Percentiles rank a stretch among this genome's conserved stretches.
phyloP scores from a whole-genome alignment of 2,113 vertebrate species.

The Candoia aspera region DNA sequence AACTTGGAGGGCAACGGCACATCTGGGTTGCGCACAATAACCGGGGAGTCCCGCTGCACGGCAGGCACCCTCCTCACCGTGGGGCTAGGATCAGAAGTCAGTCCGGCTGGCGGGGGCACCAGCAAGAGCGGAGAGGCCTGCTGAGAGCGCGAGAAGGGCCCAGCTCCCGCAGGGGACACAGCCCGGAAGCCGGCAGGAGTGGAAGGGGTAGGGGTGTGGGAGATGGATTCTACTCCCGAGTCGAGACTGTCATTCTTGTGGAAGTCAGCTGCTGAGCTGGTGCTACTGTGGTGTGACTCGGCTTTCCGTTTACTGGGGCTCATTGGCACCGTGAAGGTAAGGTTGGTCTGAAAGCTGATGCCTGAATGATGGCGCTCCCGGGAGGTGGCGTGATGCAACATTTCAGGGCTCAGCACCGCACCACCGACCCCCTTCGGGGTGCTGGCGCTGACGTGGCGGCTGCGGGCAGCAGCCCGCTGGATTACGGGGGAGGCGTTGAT shows the following conservation, averaged over 20 bases:
- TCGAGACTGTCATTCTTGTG: conserved; percentile 69
- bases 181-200: conserved; percentile 78
- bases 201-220: conserved; percentile 81
- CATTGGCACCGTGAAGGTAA: conserved; percentile 91
- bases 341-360: conserved; percentile 83
- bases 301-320: conserved; percentile 86
- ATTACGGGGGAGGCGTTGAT: conserved; percentile 84
- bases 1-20: conserved; percentile 86
- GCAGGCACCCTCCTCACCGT: conserved; percentile 79
- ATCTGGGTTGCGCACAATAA: conserved; percentile 90
- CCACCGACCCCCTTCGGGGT: conserved; percentile 73
- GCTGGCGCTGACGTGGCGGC: conserved; percentile 83
- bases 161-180: conserved; percentile 69
- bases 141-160: conserved; percentile 70
- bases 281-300: conserved; percentile 65
- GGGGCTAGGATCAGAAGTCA: conserved; percentile 77
- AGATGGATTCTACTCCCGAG: conserved; percentile 61
- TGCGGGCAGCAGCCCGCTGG: conserved; percentile 65
- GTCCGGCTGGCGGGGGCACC: conserved; percentile 75
- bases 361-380: conserved; percentile 82
- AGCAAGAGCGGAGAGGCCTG: conserved; percentile 81
- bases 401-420: conserved; percentile 62
- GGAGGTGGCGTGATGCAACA: conserved; percentile 71
- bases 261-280: conserved; percentile 56
- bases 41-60: conserved; percentile 84